phyloP scores from a whole-genome alignment of 23 tunicate species.

The Halocynthia aurantium region DNA sequence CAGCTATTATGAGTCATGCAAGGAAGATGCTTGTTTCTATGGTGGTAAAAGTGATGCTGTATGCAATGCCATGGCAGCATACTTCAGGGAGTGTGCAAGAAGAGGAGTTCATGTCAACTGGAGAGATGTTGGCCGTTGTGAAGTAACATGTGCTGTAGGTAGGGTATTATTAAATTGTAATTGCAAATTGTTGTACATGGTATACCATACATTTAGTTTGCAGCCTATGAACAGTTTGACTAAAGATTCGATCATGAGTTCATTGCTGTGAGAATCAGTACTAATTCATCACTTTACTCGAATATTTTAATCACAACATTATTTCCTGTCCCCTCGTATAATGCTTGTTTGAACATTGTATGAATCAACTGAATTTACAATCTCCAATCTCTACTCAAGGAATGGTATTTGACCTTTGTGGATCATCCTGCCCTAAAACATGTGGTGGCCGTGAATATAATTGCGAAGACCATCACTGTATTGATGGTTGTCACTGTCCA shows the following conservation, averaged over 20 bases:
- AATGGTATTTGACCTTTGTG: constrained; percentile 96
- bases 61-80: constrained; percentile 96
- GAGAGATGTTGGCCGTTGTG: constrained; percentile 72
- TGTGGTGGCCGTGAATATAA: constrained; percentile 93
- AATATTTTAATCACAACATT: background rate
- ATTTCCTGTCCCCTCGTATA: background rate
- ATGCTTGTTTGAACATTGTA: background rate
- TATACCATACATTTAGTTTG: background rate
- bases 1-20: constrained; percentile 97
- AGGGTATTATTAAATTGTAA: background rate
- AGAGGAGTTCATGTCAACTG: constrained; percentile 95
- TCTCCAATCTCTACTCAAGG: constrained; percentile 20
- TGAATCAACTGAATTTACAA: background rate
- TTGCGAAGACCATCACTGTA: constrained; percentile 98
- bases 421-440: constrained; percentile 92
- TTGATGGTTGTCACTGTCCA: constrained; percentile 99
- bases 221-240: background rate
- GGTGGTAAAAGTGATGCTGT: constrained; percentile 49
- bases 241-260: no score
- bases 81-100: constrained; percentile 94
- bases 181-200: background rate
- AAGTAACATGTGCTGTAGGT: constrained; percentile 84
- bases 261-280: background rate
- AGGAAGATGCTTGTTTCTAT: constrained; percentile 99
- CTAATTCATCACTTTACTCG: background rate